phyloP scores from a whole-genome alignment of 2,797 vertebrate genomes.

The Natrix natrix region DNA sequence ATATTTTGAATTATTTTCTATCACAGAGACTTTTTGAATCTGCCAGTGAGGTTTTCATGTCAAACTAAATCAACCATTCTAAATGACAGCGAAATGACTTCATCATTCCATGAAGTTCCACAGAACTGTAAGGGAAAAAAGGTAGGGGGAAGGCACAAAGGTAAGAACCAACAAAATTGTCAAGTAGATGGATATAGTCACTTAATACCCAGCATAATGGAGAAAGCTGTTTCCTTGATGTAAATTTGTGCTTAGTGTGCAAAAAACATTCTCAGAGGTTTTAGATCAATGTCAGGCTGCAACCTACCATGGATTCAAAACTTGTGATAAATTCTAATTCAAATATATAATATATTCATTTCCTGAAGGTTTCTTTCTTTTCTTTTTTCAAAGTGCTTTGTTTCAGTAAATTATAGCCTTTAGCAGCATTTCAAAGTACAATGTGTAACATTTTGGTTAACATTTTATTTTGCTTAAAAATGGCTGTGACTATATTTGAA shows the following conservation, averaged over 20 bases:
- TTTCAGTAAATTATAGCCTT: slow-evolving; percentile 24
- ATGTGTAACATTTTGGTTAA: background rate
- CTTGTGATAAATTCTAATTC: slow-evolving; percentile 21
- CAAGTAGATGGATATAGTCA: slow-evolving; percentile 70
- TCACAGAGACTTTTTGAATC: slow-evolving; percentile 41
- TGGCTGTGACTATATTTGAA: slow-evolving; percentile 8
- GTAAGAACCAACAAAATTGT: slow-evolving; percentile 53
- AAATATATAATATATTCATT: slow-evolving; percentile 30
- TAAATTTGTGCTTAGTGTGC: slow-evolving; percentile 64
- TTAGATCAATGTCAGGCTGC: slow-evolving; percentile 55
- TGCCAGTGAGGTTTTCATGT: slow-evolving; percentile 43
- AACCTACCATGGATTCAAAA: slow-evolving; percentile 35
- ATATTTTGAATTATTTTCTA: slow-evolving; percentile 50
- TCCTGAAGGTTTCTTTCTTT: background rate
- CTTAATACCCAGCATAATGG: slow-evolving; percentile 60
- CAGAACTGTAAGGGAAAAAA: slow-evolving; percentile 35
- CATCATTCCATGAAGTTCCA: slow-evolving; percentile 31
- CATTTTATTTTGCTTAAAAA: background rate
- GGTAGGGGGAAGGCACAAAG: background rate
- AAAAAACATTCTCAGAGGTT: slow-evolving; percentile 55
- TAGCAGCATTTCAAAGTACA: background rate
- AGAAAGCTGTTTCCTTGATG: slow-evolving; percentile 60
- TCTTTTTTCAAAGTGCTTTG: background rate
- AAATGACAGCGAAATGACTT: slow-evolving; percentile 54
- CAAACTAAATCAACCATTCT: slow-evolving; percentile 40